These are phyloP conservation scores for Germaria angustata DNA, from an alignment of 2,888 invertebrate genomes.

Conservation along the genomic window DNA sequence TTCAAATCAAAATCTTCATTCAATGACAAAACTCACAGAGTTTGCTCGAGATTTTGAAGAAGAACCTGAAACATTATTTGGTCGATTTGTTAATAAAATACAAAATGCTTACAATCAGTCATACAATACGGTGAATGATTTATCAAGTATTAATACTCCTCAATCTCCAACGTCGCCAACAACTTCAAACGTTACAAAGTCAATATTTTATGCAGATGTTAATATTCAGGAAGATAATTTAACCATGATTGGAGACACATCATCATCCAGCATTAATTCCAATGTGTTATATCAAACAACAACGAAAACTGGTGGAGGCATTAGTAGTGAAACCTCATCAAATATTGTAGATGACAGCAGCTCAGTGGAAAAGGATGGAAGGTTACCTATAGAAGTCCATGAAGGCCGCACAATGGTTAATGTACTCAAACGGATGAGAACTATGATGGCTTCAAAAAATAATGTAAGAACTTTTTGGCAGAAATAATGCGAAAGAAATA, in stretches of 20 bases:
- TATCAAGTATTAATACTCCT: constrained; percentile 70
- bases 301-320: constrained; percentile 45
- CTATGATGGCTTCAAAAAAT: constrained; percentile 89
- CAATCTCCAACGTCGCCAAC: constrained; percentile 44
- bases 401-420: constrained; percentile 86
- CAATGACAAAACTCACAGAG: constrained; percentile 86
- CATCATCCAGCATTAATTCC: constrained; percentile 57
- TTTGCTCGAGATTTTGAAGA: constrained; percentile 83
- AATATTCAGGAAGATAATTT: constrained; percentile 42
- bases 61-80: constrained; percentile 78
- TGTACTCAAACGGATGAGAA: constrained; percentile 92
- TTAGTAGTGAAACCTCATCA: constrained; percentile 58
- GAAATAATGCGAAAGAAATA: background rate
- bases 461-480: constrained; percentile 82
- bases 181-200: constrained; percentile 68
- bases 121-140: constrained; percentile 79
- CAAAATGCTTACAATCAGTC: constrained; percentile 80
- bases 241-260: constrained; percentile 48
- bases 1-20: constrained; percentile 82
- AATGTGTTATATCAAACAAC: constrained; percentile 35
- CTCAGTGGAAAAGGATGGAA: constrained; percentile 70
- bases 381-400: constrained; percentile 72
- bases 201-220: constrained; percentile 74
- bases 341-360: constrained; percentile 72
- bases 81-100: constrained; percentile 79